Base-by-base conservation (phyloP, 2,888 invertebrate genomes). In the Pantelozetes paolii region DNA sequence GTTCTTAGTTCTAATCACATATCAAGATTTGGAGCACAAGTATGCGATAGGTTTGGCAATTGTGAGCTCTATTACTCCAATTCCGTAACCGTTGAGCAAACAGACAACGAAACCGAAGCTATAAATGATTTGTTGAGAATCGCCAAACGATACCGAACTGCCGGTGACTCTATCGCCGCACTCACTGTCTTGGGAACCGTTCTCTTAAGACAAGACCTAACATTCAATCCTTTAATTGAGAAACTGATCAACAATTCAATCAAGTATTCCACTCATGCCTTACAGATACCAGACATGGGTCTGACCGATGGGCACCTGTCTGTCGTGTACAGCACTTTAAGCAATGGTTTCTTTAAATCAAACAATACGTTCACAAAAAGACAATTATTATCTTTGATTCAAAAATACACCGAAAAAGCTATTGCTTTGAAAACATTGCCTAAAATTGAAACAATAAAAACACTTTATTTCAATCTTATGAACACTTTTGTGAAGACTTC, bases 21-120 rank as follows among this genome's bases (percentile, higher is more conserved):
- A 13, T 74, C 76, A 18, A 72, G 75, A 48, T 74, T 78, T 57
- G 75, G 76, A 42, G 75, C 76, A 23, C 74, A 76, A 71, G 76
- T 77, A 23, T 76, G 76, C 32, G 76, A 76, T 69, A 23, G 50
- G 23, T 76, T 74, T 28, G 59, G 69, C 3, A 75, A 72, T 15
- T 76, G 76, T 72, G 42, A 75, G 8, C 30, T 74, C 28, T 57
- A 71, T 42, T 69, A 40, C 42, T 71, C 74, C 1, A 15, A 36
- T 20, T 59, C 72, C 23, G 64, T 74, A 0, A 50, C 28, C 30
- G 57, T 76, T 5, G 67, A 74, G 6, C 26, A 13, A 18, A 69
- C 54, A 9, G 15, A 23, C 15, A 75, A 75, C 30, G 57, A 74
- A 26, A 75, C 71, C 1, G 30, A 71, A 30, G 57, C 72, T 57